These are phyloP conservation scores for Excalfactoria chinensis DNA, from an alignment of 2,113 vertebrate species.

Conservation along the genomic window DNA sequence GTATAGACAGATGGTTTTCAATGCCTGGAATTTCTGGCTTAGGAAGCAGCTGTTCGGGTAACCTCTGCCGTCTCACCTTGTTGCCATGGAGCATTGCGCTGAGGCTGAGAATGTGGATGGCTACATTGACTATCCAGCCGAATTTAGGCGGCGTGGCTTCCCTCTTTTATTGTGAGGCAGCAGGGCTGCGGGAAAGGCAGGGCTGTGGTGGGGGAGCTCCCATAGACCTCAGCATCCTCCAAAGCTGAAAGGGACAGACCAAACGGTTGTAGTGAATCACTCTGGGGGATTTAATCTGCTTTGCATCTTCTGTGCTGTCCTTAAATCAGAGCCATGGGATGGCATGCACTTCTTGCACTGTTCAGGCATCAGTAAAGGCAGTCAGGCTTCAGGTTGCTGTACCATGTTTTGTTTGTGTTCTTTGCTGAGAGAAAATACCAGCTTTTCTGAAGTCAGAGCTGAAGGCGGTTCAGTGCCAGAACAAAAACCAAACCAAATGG, in stretches of 20 bases:
- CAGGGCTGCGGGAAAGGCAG: neutral
- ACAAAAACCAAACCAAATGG: neutral
- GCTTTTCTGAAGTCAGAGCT: neutral
- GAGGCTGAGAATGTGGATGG: slow-evolving; percentile 88
- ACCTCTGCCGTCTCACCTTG: slow-evolving; percentile 98
- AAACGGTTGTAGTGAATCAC: slow-evolving; percentile 47
- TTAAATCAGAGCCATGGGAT: neutral
- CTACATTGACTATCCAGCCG: slow-evolving; percentile 67
- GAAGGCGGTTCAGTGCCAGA: neutral
- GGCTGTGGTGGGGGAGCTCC: neutral
- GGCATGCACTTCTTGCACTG: accelerated
- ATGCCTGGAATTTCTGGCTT: slow-evolving; percentile 92
- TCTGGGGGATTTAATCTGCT: slow-evolving; percentile 53
- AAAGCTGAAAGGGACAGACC: neutral
- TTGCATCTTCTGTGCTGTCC: slow-evolving; percentile 38
- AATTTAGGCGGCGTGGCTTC: slow-evolving; percentile 67
- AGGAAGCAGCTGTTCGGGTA: slow-evolving; percentile 97
- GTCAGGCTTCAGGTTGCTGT: neutral
- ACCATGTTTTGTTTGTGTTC: neutral
- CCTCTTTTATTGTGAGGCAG: neutral
- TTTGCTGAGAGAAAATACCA: neutral
- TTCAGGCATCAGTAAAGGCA: neutral
- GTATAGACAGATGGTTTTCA: slow-evolving; percentile 99
- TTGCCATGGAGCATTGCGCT: slow-evolving; percentile 94
- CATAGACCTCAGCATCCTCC: neutral